Evolutionary conservation across 2,797 vertebrate genomes (phyloP).

Genomic region (Anabacerthia variegaticeps): DNA sequence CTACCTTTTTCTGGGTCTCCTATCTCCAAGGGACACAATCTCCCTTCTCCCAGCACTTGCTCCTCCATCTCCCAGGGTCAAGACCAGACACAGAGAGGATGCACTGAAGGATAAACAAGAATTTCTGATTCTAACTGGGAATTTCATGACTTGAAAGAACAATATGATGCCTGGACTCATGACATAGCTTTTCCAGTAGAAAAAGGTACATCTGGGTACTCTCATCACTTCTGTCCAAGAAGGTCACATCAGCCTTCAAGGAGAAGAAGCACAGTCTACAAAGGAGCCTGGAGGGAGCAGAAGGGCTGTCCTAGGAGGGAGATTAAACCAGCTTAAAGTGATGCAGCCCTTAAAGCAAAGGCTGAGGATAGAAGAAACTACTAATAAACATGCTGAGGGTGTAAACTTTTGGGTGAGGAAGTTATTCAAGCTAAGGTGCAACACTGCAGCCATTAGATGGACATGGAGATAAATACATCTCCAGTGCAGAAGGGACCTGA

Average conservation of each 20-base stretch:
- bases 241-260: not conserved
- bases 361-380: not conserved
- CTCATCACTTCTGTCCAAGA: not conserved
- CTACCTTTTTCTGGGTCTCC: not conserved
- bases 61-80: not conserved
- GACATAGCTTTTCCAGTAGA: not conserved
- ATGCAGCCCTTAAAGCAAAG: not conserved
- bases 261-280: accelerated
- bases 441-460: not conserved
- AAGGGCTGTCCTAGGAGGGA: not conserved
- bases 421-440: not conserved
- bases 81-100: not conserved
- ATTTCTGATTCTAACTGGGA: not conserved
- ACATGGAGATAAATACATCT: not conserved
- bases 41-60: not conserved
- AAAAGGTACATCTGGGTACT: not conserved
- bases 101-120: not conserved
- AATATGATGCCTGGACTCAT: not conserved
- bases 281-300: not conserved
- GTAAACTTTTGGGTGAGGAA: not conserved
- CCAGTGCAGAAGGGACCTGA: not conserved
- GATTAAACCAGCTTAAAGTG: not conserved
- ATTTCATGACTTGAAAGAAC: not conserved
- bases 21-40: accelerated
- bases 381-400: not conserved